Evolutionary conservation across 2,113 vertebrate species (phyloP).

Genomic region (Zingel zingel): DNA sequence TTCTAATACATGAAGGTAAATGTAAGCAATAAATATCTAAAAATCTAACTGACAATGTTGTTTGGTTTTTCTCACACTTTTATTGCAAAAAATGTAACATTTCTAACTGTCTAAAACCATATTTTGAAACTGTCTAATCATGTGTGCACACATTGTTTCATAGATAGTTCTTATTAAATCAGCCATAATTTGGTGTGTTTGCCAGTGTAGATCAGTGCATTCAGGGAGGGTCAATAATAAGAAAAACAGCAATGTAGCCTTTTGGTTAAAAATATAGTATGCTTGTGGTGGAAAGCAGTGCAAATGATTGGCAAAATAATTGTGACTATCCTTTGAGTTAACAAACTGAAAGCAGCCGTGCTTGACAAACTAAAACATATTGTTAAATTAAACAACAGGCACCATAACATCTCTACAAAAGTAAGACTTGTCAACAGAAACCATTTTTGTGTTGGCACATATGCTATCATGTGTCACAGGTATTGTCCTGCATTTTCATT

Average conservation of each 20-base stretch:
- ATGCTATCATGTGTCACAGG: background rate
- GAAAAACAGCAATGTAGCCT: slow-evolving; percentile 11
- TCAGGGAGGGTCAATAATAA: background rate
- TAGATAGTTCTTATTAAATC: background rate
- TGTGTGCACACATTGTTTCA: background rate
- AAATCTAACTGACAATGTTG: background rate
- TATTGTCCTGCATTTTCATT: slow-evolving; percentile 30
- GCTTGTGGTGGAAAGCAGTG: slow-evolving; percentile 5
- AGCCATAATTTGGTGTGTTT: slow-evolving; percentile 2
- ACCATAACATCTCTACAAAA: background rate
- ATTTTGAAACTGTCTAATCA: background rate
- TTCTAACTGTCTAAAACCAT: slow-evolving; percentile 32
- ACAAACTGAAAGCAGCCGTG: background rate
- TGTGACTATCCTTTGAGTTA: background rate
- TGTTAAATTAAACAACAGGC: background rate
- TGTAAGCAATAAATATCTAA: background rate
- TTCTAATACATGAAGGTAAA: background rate
- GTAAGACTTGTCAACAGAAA: background rate
- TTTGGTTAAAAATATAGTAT: background rate
- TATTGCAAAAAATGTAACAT: slow-evolving; percentile 53
- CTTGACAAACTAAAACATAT: background rate
- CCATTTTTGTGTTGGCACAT: background rate
- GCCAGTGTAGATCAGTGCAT: slow-evolving; percentile 55
- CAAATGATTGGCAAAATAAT: background rate
- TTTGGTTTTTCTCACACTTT: slow-evolving; percentile 32